These are phyloP conservation scores for Lanius ludovicianus DNA, from an alignment of 2,113 vertebrate species.

Conservation along the genomic window DNA sequence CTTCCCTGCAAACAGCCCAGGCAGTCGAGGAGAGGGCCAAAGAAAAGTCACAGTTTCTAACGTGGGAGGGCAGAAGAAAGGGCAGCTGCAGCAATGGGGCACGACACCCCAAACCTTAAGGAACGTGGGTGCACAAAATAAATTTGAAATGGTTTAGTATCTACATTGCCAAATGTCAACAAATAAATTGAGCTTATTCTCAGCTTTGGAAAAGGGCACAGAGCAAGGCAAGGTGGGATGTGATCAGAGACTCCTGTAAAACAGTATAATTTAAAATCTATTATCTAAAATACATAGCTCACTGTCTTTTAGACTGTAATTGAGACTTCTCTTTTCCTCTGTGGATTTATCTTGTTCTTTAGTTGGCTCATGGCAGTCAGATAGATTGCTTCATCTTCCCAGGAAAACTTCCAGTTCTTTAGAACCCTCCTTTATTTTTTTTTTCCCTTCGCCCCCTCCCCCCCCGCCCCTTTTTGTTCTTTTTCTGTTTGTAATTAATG, in stretches of 20 bases:
- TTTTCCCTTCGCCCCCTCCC: fast-evolving
- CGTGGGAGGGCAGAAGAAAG: background rate
- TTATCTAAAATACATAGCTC: background rate
- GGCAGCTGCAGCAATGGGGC: background rate
- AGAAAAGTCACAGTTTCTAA: background rate
- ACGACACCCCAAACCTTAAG: background rate
- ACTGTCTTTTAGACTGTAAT: background rate
- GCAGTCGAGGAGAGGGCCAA: background rate
- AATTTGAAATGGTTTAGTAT: background rate
- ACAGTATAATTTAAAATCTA: background rate
- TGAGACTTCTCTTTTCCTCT: background rate
- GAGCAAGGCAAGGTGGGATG: background rate
- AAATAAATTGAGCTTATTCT: background rate
- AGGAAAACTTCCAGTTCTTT: conserved; percentile 7
- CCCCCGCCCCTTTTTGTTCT: background rate
- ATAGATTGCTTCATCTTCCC: background rate
- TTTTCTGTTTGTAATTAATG: background rate
- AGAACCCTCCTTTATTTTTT: background rate
- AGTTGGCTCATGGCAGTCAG: background rate
- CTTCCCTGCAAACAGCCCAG: background rate
- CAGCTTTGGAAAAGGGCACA: background rate
- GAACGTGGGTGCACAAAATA: background rate
- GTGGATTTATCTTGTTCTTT: background rate
- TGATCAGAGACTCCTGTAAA: background rate
- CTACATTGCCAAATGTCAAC: background rate